A percentile compares a stretch with the other conserved stretches of the same genome.
phyloP scores from a whole-genome alignment of 2,797 vertebrate genomes.

The Ctenopoma kingsleyae region DNA sequence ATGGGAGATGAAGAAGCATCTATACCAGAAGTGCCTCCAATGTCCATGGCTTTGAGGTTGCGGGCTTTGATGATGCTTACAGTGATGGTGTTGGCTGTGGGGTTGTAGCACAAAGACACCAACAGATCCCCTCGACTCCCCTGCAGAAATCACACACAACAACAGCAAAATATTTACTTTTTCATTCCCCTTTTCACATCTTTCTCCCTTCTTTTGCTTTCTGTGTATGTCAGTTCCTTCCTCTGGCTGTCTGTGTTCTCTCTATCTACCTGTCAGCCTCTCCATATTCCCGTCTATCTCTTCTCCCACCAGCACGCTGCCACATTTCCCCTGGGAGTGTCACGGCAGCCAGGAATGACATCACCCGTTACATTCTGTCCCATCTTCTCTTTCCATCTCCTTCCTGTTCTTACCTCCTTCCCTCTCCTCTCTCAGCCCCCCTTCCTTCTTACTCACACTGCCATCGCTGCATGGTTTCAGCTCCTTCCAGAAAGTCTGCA shows the following conservation, averaged over 20 bases:
- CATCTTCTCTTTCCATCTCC: constrained; percentile 53
- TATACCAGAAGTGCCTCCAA: constrained; percentile 98
- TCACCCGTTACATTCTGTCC: constrained; percentile 74
- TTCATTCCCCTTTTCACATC: constrained; percentile 17
- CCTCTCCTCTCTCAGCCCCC: not conserved
- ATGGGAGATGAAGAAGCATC: constrained; percentile 40
- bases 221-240: constrained; percentile 40
- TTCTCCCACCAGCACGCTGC: constrained; percentile 59
- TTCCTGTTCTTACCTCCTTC: constrained; percentile 7
- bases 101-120: constrained; percentile 98
- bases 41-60: constrained; percentile 99
- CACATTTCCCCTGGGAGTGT: constrained; percentile 71
- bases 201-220: constrained; percentile 27
- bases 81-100: constrained; percentile 97
- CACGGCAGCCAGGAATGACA: constrained; percentile 78
- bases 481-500: constrained; percentile 99
- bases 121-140: constrained; percentile 87
- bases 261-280: constrained; percentile 60
- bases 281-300: constrained; percentile 52
- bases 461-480: constrained; percentile 98
- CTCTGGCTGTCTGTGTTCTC: constrained; percentile 48
- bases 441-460: constrained; percentile 77
- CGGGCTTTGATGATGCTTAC: constrained; percentile 99
- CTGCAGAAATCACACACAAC: constrained; percentile 80
- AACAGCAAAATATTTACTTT: constrained; percentile 39